phyloP scores from a whole-genome alignment of 2,113 vertebrate species.

The Oreochromis tanganicae region DNA sequence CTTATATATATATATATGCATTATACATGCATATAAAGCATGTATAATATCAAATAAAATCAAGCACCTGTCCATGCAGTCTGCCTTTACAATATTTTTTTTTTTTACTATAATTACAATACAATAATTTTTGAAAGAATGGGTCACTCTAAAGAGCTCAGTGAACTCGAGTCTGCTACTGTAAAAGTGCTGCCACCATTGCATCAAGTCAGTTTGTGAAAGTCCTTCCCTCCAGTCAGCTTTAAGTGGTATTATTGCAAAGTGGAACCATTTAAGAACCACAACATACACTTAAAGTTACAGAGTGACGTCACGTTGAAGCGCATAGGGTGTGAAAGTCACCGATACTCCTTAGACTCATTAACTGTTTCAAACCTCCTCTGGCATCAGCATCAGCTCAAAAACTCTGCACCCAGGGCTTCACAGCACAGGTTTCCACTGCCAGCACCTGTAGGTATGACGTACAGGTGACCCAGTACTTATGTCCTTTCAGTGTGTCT shows the following conservation, averaged over 20 bases:
- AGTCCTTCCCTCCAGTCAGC: background rate
- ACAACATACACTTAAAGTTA: background rate
- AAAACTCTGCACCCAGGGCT: too few species aligned
- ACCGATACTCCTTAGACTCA: background rate
- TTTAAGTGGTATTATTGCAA: background rate
- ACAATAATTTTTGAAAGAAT: too few species aligned
- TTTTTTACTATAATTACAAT: too few species aligned
- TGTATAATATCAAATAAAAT: too few species aligned
- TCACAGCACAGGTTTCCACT: background rate
- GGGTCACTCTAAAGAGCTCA: too few species aligned
- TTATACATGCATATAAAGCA: too few species aligned
- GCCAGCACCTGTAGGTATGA: background rate
- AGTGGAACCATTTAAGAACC: background rate
- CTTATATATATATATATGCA: too few species aligned
- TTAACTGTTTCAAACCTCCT: background rate
- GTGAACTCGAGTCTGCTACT: too few species aligned
- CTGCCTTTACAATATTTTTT: too few species aligned
- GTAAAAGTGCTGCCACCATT: background rate
- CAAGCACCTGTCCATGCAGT: too few species aligned
- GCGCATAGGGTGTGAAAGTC: background rate
- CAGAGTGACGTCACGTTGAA: background rate
- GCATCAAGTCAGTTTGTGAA: background rate
- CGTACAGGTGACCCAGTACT: background rate
- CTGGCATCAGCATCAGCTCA: background rate
- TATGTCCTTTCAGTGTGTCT: background rate